Percentiles rank a stretch among this genome's conserved stretches.
These are phyloP conservation scores for Colaptes auratus DNA, from an alignment of 2,113 vertebrate species.

Conservation along the genomic window DNA sequence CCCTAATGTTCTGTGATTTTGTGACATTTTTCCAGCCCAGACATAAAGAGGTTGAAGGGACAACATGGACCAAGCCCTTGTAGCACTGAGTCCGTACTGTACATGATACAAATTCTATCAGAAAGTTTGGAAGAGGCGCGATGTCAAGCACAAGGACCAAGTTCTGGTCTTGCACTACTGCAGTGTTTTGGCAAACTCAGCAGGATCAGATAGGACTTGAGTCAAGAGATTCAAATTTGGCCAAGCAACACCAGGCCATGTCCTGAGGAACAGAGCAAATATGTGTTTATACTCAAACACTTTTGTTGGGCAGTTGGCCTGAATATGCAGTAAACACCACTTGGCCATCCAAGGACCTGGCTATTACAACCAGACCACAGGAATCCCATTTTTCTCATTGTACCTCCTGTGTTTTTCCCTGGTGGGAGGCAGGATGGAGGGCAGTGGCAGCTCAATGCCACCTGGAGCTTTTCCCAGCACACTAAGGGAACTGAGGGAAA, in stretches of 20 bases:
- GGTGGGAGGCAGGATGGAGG: neutral
- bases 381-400: neutral
- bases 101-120: neutral
- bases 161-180: neutral
- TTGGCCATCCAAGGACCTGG: neutral
- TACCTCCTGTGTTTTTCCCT: neutral
- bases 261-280: neutral
- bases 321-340: neutral
- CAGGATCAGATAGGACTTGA: neutral
- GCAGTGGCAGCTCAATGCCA: neutral
- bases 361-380: neutral
- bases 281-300: neutral
- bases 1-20: too few relatives aligned
- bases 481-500: neutral
- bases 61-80: neutral
- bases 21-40: neutral
- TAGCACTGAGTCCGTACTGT: neutral
- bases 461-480: neutral
- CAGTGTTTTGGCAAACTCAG: neutral
- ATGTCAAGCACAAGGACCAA: neutral
- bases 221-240: neutral
- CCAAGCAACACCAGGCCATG: neutral
- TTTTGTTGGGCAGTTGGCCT: neutral
- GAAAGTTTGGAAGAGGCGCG: neutral
- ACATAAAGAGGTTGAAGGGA: neutral